A percentile compares a stretch with the other conserved stretches of the same genome.
These are phyloP conservation scores for Tricholauxania praeusta DNA, from an alignment of 2,888 invertebrate species.

Conservation along the genomic window DNA sequence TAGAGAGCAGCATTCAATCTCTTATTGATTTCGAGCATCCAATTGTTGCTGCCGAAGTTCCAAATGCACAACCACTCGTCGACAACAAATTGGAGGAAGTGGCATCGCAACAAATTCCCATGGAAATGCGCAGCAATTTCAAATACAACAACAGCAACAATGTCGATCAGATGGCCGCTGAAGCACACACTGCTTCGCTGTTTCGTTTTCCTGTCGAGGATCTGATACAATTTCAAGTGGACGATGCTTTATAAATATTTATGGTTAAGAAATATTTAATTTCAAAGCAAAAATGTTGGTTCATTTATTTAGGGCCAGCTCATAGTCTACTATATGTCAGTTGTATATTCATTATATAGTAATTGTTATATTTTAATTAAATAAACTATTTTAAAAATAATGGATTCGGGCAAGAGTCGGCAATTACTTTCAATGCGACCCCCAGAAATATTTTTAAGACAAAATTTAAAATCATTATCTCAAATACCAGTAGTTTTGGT, in stretches of 20 bases:
- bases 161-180: constrained; percentile 61
- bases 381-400: too few relatives aligned
- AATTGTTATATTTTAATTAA: too few relatives aligned
- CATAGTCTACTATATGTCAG: too few relatives aligned
- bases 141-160: constrained; percentile 45
- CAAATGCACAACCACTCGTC: background rate
- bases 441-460: too few relatives aligned
- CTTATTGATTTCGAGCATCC: constrained; percentile 63
- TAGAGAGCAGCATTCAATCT: constrained; percentile 39
- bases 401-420: too few relatives aligned
- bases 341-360: too few relatives aligned
- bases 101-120: constrained; percentile 41
- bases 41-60: constrained; percentile 57
- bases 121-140: constrained; percentile 41
- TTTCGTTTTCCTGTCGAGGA: constrained; percentile 66
- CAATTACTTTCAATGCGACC: too few relatives aligned
- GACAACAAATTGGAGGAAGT: constrained; percentile 43
- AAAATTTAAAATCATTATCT: too few relatives aligned
- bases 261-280: constrained; percentile 12
- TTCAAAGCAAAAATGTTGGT: background rate
- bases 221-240: constrained; percentile 64
- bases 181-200: constrained; percentile 62
- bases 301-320: background rate
- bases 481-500: too few relatives aligned
- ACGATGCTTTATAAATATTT: constrained; percentile 59